phyloP scores from a whole-genome alignment of 2,888 invertebrate species.

The Drepanosiphum platanoidis region DNA sequence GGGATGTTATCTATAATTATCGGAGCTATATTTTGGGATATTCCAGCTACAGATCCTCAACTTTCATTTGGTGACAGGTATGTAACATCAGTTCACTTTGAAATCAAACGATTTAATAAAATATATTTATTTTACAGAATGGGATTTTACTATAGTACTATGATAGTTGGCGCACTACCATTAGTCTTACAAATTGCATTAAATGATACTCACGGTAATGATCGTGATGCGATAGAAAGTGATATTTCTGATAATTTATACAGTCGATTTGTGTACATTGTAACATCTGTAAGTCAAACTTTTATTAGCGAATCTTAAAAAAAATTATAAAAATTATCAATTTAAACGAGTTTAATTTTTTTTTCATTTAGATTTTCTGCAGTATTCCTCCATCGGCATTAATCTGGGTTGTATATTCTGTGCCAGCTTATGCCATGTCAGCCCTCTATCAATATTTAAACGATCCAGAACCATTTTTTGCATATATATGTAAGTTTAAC shows the following conservation, averaged over 20 bases:
- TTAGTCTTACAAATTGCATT: constrained; percentile 75
- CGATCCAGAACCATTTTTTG: constrained; percentile 65
- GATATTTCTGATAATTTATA: constrained; percentile 85
- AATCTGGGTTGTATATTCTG: constrained; percentile 84
- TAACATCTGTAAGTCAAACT: constrained; percentile 78
- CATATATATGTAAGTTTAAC: constrained; percentile 66
- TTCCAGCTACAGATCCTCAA: constrained; percentile 80
- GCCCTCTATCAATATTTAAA: constrained; percentile 74
- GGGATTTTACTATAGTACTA: constrained; percentile 87
- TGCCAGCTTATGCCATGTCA: constrained; percentile 90
- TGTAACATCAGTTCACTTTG: not conserved
- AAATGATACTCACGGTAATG: constrained; percentile 68
- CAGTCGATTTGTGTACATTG: constrained; percentile 79
- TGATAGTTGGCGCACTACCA: constrained; percentile 84
- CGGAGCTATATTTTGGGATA: constrained; percentile 90
- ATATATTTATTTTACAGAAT: constrained; percentile 68
- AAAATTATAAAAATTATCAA: constrained; percentile 38
- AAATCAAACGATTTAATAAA: not conserved
- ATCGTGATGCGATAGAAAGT: constrained; percentile 75
- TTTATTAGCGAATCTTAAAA: not conserved
- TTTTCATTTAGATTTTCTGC: constrained; percentile 75
- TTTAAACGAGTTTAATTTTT: constrained; percentile 64
- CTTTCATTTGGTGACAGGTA: constrained; percentile 66
- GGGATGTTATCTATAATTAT: constrained; percentile 84
- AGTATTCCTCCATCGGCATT: constrained; percentile 81